Conservation (phyloP, 2,113 vertebrate species). For the Sebastes schlegelii region DNA sequence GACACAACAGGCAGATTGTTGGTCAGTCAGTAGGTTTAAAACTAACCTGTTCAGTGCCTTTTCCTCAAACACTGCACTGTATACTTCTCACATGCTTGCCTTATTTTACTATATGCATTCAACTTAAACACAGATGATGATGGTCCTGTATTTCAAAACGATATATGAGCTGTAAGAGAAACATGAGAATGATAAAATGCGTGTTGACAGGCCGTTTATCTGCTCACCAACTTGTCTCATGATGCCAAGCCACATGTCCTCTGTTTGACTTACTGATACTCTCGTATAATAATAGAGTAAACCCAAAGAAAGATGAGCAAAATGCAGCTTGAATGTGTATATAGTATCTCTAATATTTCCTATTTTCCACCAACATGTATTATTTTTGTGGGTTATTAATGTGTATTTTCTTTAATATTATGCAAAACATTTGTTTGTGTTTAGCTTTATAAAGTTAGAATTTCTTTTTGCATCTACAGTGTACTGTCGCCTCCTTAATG, state of each 20-base stretch:
- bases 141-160: conserved; percentile 46
- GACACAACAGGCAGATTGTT: conserved; percentile 4
- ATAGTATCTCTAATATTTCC: conserved; percentile 27
- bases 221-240: neutral
- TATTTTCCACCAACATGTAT: conserved; percentile 37
- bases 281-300: conserved; percentile 24
- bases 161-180: conserved; percentile 22
- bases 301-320: conserved; percentile 34
- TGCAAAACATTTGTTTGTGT: neutral
- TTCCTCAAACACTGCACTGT: conserved; percentile 45
- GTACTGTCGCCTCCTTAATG: neutral
- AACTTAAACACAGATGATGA: neutral
- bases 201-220: neutral
- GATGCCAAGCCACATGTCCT: conserved; percentile 5
- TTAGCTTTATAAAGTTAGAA: conserved; percentile 2
- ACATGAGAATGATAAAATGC: conserved; percentile 7
- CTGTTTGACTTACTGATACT: conserved; percentile 21
- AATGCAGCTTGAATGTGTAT: conserved; percentile 39
- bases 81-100: conserved; percentile 49
- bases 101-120: conserved; percentile 44
- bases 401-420: conserved; percentile 40
- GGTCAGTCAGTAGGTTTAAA: conserved; percentile 14
- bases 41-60: conserved; percentile 53
- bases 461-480: neutral
- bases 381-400: conserved; percentile 34